These are phyloP conservation scores for Morus bassanus DNA, from an alignment of 2,797 vertebrate species.

Conservation along the genomic window DNA sequence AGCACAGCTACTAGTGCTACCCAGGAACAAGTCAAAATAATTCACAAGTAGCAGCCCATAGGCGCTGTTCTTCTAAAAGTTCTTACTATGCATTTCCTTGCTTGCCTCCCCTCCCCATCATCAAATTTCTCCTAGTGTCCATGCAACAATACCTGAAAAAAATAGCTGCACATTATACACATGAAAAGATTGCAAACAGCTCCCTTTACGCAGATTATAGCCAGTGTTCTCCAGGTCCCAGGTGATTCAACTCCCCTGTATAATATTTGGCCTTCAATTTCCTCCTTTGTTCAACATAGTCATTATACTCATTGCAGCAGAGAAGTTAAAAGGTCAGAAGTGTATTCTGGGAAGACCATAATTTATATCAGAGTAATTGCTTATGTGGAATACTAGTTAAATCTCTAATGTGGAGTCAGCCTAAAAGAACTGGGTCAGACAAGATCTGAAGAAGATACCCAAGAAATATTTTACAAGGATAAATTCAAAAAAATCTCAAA, in stretches of 20 bases:
- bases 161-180: background rate
- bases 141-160: background rate
- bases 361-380: background rate
- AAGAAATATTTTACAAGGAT: background rate
- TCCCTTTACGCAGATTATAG: background rate
- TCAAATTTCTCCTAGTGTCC: background rate
- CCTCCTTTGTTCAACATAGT: background rate
- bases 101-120: background rate
- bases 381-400: background rate
- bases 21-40: background rate
- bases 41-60: background rate
- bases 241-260: background rate
- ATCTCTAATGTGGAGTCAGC: background rate
- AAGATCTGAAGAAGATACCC: background rate
- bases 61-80: background rate
- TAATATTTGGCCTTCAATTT: background rate
- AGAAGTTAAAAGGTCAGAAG: slow-evolving; percentile 16
- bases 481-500: background rate
- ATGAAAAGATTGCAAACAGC: background rate
- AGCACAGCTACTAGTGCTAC: background rate
- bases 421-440: background rate
- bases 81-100: background rate
- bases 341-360: background rate
- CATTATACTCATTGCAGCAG: background rate
- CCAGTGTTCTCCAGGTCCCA: background rate